Evolutionary conservation across 1,140 invertebrate species (phyloP), one percentile per base, ranked within the genome.

Genomic region (Drosophila sulfurigaster): DNA sequence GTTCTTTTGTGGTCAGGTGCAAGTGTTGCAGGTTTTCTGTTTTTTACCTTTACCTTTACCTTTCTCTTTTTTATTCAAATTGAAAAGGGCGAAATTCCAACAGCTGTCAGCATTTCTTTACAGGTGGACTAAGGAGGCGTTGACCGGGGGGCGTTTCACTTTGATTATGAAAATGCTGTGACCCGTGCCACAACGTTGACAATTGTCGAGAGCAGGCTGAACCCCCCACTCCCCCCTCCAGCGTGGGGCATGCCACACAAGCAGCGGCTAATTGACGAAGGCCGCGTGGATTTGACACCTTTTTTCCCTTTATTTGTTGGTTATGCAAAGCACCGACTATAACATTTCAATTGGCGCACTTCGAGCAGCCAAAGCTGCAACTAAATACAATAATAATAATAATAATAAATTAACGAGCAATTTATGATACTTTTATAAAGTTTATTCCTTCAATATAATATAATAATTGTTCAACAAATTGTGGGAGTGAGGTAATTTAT

Each of bases 101-200:
- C 82, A 87, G 82, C 82, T 87, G 82, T 88, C 80, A 83, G 41
- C 66, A 87, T 87, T 87, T 75, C 68, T 77, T 60, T 59, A 56
- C 41, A 35, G 16, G 35, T 13, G 57, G 13, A 16, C 11, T 25
- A 25, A 11, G 43, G 15, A 10, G 64, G 8, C 56, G 13, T 2
- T 4, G 43, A 13, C 4, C 8, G 13, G 7, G 25, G 16, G 30
- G 13, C 58, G 45, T 46, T 57, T 70, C 38, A 63, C 58, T 62
- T 63, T 75, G 72, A 70, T 75, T 75, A 75, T 75, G 72, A 75
- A 67, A 63, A 70, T 62, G 25, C 71, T 49, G 41, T 63, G 68
- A 71, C 51, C 68, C 32, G 4, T 28, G 16, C 6, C 10, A 46
- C 78, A 60, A 46, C 78, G 62, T 59, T 75, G 71, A 79, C 80